Conservation (phyloP, 2,113 vertebrate genomes). For the Amblyornis subalaris region DNA sequence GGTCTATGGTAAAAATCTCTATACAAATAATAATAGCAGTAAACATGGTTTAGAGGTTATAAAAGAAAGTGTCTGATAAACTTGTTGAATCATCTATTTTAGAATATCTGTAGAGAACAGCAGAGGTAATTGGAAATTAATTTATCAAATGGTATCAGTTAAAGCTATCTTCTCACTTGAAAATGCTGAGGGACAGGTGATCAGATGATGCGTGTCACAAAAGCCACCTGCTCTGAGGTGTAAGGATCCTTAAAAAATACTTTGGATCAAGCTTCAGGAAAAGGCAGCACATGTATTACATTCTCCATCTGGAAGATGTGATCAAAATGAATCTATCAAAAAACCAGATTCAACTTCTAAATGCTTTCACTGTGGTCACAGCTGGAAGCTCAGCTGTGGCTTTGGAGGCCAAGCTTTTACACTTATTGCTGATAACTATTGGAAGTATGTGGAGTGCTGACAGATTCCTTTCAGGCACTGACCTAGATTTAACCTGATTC, state of each 20-base stretch:
- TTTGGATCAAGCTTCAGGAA: not conserved
- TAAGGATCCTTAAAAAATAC: not conserved
- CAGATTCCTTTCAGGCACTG: slow-evolving; percentile 2
- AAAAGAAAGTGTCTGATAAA: not conserved
- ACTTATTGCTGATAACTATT: not conserved
- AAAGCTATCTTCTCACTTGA: not conserved
- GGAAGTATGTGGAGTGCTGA: not conserved
- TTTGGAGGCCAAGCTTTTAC: slow-evolving; percentile 4
- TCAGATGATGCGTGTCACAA: not conserved
- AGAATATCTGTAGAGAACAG: not conserved
- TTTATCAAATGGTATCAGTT: not conserved
- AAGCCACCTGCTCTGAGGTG: not conserved
- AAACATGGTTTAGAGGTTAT: not conserved
- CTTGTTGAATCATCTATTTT: not conserved
- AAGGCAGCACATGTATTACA: not conserved
- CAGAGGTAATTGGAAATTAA: not conserved
- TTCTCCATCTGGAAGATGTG: not conserved
- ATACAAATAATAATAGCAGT: not conserved
- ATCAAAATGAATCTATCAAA: not conserved
- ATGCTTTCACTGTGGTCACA: not conserved
- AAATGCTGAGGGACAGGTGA: not conserved
- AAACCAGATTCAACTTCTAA: not conserved
- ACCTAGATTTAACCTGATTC: slow-evolving; percentile 16
- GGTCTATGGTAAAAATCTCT: not conserved
- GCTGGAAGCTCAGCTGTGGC: not conserved